Evolutionary conservation across 2,113 vertebrate genomes (phyloP), one percentile per base, ranked within the genome.

Genomic region (Barbus barbus): DNA sequence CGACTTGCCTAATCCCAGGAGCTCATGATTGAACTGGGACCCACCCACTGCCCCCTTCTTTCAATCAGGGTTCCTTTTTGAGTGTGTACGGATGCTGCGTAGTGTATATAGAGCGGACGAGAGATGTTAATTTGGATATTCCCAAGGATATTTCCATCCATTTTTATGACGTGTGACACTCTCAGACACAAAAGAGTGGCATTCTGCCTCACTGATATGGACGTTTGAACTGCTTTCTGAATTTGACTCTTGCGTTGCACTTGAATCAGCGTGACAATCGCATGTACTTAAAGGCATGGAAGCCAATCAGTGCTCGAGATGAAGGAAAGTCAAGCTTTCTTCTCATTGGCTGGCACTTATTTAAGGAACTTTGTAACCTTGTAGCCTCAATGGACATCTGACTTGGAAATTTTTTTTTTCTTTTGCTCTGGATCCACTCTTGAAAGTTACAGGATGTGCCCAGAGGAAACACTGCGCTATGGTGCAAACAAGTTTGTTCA

Each of bases 1-100:
- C n/a, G 97, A 99, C 89, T 95, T 99, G n/a, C 97, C 97, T 51
- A 98, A 97, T 36, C 97, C 97, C 38, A 95, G 97, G 90, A 96
- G 94, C 93, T 97, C 97, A 94, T 99, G 97, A 98, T 95, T 86
- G 87, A 86, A 91, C 85, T 71, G 80, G 13, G 67, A 81, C 33
- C 28, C 16, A 65, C 63, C 31, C 63, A 1, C 56, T 78, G 1
- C 84, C 8, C 33, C 51, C 16, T 53, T 65, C 41, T 24, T n/a
- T 73, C 88, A 83, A 82, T 89, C 88, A 88, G 86, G 83, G 77
- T 71, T 26, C 3, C 51, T 46, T 48, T 79, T 53, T 36, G 13
- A 72, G 82, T 13, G 31, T 56, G 14, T 12, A 22, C 53, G 83
- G 67, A 87, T 63, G 75, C 36, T 33, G 18, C 56, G 22, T 73